Evolutionary conservation across 1,140 invertebrate species (phyloP).

Genomic region (Popillia japonica): DNA sequence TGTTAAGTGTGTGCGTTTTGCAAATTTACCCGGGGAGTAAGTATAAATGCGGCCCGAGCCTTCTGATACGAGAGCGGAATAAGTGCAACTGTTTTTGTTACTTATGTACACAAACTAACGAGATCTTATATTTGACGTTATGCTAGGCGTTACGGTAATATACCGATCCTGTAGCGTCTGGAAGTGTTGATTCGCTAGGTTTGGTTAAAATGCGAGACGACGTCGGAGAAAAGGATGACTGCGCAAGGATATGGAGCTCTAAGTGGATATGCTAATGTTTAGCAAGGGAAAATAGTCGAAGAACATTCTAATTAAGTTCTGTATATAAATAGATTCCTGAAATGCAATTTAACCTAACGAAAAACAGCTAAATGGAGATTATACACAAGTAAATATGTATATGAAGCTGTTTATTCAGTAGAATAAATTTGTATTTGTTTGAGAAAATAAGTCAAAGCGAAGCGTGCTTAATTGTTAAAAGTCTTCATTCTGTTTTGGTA

Average conservation of each 20-base stretch:
- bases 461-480: too few relatives aligned
- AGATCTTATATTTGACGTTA: slow-evolving; percentile 28
- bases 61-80: not conserved
- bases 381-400: too few relatives aligned
- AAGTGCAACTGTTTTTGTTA: slow-evolving; percentile 28
- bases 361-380: too few relatives aligned
- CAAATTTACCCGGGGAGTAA: slow-evolving; percentile 18
- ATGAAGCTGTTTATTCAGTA: too few relatives aligned
- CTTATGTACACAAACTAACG: slow-evolving; percentile 30
- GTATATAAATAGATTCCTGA: not conserved
- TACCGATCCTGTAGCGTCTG: slow-evolving; percentile 10
- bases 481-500: too few relatives aligned
- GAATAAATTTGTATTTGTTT: too few relatives aligned
- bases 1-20: slow-evolving; percentile 17
- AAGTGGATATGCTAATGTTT: not conserved
- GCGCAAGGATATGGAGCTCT: not conserved
- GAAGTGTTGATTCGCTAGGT: not conserved
- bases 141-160: not conserved
- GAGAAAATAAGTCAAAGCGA: too few relatives aligned
- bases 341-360: not conserved
- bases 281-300: not conserved
- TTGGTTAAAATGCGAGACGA: not conserved
- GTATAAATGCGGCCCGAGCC: not conserved
- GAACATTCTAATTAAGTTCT: slow-evolving; percentile 25
- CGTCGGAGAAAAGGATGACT: not conserved